A percentile compares a stretch with the other conserved stretches of the same genome.
phyloP scores from a whole-genome alignment of 1,140 invertebrate genomes.

The Aporrectodea caliginosa region DNA sequence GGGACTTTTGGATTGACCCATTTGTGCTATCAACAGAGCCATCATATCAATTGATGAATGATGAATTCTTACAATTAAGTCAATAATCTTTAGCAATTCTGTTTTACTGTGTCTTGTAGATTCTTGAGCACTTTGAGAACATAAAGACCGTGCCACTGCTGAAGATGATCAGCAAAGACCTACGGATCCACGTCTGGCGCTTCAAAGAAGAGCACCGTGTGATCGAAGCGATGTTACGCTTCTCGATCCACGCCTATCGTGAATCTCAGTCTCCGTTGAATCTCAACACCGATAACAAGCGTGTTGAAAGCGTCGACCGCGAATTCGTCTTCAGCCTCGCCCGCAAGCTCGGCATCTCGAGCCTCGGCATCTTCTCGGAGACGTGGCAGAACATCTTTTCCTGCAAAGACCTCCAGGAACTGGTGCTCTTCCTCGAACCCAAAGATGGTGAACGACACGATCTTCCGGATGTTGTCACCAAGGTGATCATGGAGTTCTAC shows the following conservation, averaged over 20 bases:
- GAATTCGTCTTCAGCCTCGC: conserved; percentile 21
- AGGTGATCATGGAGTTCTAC: conserved; percentile 13
- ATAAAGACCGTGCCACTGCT: conserved; percentile 16
- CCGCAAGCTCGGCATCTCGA: conserved; percentile 4
- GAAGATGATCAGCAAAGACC: conserved; percentile 15
- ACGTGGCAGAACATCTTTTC: conserved; percentile 18
- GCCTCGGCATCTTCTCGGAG: conserved; percentile 9
- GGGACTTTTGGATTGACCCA: no score
- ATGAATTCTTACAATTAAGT: no score
- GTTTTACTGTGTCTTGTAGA: conserved; percentile 14
- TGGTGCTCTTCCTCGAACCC: conserved; percentile 12
- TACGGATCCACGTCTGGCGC: conserved; percentile 2
- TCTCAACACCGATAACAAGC: neutral
- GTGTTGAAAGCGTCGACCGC: conserved; percentile 9
- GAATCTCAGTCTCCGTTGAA: conserved; percentile 1
- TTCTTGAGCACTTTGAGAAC: conserved; percentile 22
- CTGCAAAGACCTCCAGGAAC: conserved; percentile 17
- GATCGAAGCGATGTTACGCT: conserved; percentile 13
- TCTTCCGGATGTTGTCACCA: conserved; percentile 3
- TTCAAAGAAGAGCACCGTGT: neutral
- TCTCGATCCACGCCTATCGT: conserved; percentile 14
- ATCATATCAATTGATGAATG: no score
- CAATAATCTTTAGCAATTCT: no score
- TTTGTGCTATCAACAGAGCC: no score
- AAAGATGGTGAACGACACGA: neutral